Conservation (phyloP, 2,888 invertebrate species). For the Chrysomela aeneicollis region DNA sequence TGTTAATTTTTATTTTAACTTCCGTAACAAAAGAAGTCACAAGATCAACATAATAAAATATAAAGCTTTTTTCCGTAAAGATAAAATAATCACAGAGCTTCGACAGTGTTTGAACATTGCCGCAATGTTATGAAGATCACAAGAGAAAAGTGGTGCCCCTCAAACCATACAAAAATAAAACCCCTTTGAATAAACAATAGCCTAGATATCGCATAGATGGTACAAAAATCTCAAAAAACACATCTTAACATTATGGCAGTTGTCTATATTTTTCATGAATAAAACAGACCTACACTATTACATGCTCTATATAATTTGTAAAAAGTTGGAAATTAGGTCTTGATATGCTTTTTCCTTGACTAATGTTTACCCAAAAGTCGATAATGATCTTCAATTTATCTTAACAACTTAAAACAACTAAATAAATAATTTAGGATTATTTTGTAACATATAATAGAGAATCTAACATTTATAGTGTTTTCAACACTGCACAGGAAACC, state of each 20-base stretch:
- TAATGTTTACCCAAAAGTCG: slow-evolving; percentile 42
- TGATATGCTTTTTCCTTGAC: slow-evolving; percentile 37
- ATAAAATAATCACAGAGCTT: slow-evolving; percentile 50
- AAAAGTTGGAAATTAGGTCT: slow-evolving; percentile 24
- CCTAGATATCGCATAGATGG: slow-evolving; percentile 29
- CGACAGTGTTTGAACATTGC: slow-evolving; percentile 37
- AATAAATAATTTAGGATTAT: slow-evolving; percentile 54
- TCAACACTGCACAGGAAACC: slow-evolving; percentile 58
- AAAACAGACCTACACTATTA: slow-evolving; percentile 19
- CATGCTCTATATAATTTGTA: slow-evolving; percentile 17
- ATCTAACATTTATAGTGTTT: slow-evolving; percentile 60
- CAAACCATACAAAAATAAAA: slow-evolving; percentile 42
- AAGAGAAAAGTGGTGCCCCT: slow-evolving; percentile 50
- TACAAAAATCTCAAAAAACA: slow-evolving; percentile 26
- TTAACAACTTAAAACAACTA: slow-evolving; percentile 55
- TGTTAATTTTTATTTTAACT: slow-evolving; percentile 25
- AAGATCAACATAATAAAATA: slow-evolving; percentile 43
- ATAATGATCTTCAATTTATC: slow-evolving; percentile 37
- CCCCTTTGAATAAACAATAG: slow-evolving; percentile 43
- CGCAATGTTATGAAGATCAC: slow-evolving; percentile 46
- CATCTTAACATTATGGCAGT: slow-evolving; percentile 38
- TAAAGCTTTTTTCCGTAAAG: slow-evolving; percentile 46
- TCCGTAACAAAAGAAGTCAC: slow-evolving; percentile 40
- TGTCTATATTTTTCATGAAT: slow-evolving; percentile 28
- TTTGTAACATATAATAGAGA: slow-evolving; percentile 59